Percentiles rank a stretch among this genome's conserved stretches.
Conservation (phyloP, 2,113 vertebrate species). For the Bungarus multicinctus region DNA sequence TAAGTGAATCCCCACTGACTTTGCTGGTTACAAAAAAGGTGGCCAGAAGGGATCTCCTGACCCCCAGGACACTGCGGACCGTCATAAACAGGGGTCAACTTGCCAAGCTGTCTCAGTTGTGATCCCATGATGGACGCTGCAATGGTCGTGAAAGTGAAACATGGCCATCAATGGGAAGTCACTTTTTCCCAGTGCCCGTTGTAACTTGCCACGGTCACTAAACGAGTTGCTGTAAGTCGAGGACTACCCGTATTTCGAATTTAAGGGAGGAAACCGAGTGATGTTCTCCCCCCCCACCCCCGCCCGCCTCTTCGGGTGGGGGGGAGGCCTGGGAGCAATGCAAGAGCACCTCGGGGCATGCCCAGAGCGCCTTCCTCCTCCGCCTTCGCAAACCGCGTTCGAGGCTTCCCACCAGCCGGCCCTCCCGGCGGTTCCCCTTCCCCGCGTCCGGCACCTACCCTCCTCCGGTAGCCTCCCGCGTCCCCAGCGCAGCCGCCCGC, state of each 20-base stretch:
- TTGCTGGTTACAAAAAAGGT: too few relatives aligned
- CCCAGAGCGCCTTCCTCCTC: neutral
- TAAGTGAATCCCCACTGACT: too few relatives aligned
- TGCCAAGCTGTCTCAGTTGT: too few relatives aligned
- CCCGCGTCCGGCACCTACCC: neutral
- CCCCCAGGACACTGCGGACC: too few relatives aligned
- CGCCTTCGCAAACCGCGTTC: neutral
- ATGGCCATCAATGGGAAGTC: neutral
- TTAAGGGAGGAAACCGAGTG: neutral
- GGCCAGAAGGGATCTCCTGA: too few relatives aligned
- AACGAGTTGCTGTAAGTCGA: neutral
- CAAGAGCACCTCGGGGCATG: neutral
- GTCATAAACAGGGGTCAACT: too few relatives aligned
- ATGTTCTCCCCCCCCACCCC: neutral
- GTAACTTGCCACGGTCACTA: neutral
- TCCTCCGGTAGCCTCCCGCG: neutral
- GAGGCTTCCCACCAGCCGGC: neutral
- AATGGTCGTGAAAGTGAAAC: neutral
- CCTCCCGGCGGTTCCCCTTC: fast-evolving
- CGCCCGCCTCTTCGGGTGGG: neutral
- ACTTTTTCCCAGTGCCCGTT: too few relatives aligned
- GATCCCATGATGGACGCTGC: too few relatives aligned
- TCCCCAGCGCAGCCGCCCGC: neutral
- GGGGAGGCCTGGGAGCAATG: neutral
- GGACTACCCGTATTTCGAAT: neutral